These are phyloP conservation scores for Shargacucullia verbasci DNA, from an alignment of 2,888 invertebrate species.

Conservation along the genomic window DNA sequence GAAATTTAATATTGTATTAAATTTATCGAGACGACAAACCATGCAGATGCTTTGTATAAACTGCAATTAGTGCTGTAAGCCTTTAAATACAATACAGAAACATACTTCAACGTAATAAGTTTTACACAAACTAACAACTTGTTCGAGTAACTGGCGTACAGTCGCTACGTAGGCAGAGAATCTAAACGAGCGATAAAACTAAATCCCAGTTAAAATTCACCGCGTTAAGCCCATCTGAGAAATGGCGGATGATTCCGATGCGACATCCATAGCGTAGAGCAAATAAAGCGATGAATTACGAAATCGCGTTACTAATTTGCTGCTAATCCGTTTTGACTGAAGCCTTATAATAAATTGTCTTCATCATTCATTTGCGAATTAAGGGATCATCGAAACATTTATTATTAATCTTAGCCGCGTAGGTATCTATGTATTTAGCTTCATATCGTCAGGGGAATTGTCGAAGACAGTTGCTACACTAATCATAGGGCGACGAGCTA, in stretches of 20 bases:
- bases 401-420: too few species aligned
- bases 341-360: slow-evolving; percentile 22
- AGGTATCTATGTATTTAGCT: too few species aligned
- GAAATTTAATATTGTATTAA: too few species aligned
- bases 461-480: too few species aligned
- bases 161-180: not conserved
- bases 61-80: not conserved
- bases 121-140: not conserved
- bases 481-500: too few species aligned
- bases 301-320: slow-evolving; percentile 62
- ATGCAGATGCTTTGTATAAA: too few species aligned
- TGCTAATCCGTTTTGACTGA: slow-evolving; percentile 40
- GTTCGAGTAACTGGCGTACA: slow-evolving; percentile 23
- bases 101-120: not conserved
- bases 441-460: too few species aligned
- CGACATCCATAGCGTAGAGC: slow-evolving; percentile 75
- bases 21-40: too few species aligned
- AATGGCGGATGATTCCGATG: slow-evolving; percentile 71
- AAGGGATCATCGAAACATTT: too few species aligned
- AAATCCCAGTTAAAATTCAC: slow-evolving; percentile 84
- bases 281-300: slow-evolving; percentile 77
- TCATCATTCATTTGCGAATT: slow-evolving; percentile 11
- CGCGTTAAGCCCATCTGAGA: slow-evolving; percentile 81
- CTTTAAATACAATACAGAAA: too few species aligned
- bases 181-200: slow-evolving; percentile 57